Conservation (phyloP, 2,888 invertebrate genomes). For the Empis stercorea region DNA sequence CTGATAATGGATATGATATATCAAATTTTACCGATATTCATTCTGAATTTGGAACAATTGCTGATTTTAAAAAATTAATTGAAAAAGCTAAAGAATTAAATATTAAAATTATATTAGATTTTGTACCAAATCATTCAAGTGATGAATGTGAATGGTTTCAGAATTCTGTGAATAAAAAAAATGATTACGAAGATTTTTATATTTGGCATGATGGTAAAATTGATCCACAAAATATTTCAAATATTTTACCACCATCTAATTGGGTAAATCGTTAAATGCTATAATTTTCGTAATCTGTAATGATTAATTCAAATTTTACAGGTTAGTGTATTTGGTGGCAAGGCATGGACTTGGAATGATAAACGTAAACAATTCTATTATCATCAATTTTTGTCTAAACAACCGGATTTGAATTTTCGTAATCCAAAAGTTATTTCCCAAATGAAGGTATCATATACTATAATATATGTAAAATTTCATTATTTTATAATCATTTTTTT, state of each 20-base stretch:
- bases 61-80: constrained; percentile 51
- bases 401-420: constrained; percentile 70
- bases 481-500: background rate
- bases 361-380: constrained; percentile 51
- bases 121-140: constrained; percentile 66
- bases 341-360: constrained; percentile 56
- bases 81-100: constrained; percentile 40
- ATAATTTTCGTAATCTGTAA: background rate
- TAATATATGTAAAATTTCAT: no score
- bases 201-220: constrained; percentile 54
- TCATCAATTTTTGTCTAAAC: constrained; percentile 47
- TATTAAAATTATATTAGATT: constrained; percentile 43
- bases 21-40: constrained; percentile 54
- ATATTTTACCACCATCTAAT: constrained; percentile 21
- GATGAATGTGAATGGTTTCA: constrained; percentile 76
- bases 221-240: constrained; percentile 15
- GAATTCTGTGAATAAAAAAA: constrained; percentile 48
- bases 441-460: constrained; percentile 35
- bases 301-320: constrained; percentile 1
- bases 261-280: constrained; percentile 21
- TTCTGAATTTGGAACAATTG: constrained; percentile 46
- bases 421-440: constrained; percentile 52
- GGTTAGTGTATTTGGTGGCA: constrained; percentile 43
- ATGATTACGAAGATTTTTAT: constrained; percentile 59
- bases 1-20: constrained; percentile 68